Conservation (phyloP, 2,797 vertebrate species). For the Spondyliosoma cantharus region DNA sequence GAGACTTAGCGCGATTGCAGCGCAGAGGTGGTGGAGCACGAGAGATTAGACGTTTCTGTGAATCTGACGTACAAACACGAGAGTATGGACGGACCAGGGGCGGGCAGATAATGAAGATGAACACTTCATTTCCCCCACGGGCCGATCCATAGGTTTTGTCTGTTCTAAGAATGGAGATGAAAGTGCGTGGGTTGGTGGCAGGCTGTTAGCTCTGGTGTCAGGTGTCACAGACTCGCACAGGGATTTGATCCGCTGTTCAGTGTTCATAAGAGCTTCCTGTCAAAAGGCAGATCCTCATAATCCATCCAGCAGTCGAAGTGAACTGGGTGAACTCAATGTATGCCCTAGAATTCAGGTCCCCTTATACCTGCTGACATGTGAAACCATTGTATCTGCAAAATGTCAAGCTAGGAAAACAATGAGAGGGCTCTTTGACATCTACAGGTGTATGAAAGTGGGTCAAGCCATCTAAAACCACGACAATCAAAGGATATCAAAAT, state of each 20-base stretch:
- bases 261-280: constrained; percentile 50
- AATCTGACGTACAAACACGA: background rate
- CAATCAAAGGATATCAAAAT: background rate
- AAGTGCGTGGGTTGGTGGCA: constrained; percentile 44
- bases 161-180: constrained; percentile 55
- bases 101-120: constrained; percentile 44
- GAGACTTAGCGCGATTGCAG: constrained; percentile 33
- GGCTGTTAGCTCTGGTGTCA: constrained; percentile 63
- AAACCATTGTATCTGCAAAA: background rate
- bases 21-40: background rate
- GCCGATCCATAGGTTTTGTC: background rate
- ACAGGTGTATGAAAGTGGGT: background rate
- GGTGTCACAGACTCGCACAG: constrained; percentile 51
- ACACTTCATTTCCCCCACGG: background rate
- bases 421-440: background rate
- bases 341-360: background rate
- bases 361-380: constrained; percentile 7
- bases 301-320: constrained; percentile 43
- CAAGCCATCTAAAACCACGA: background rate
- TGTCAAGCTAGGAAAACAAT: background rate
- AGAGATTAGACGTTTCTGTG: constrained; percentile 7
- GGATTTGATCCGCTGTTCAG: constrained; percentile 49
- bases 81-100: background rate
- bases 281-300: constrained; percentile 53
- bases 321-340: constrained; percentile 42